Evolutionary conservation across 2,797 vertebrate genomes (phyloP).

Genomic region (Syngnathus rostellatus): DNA sequence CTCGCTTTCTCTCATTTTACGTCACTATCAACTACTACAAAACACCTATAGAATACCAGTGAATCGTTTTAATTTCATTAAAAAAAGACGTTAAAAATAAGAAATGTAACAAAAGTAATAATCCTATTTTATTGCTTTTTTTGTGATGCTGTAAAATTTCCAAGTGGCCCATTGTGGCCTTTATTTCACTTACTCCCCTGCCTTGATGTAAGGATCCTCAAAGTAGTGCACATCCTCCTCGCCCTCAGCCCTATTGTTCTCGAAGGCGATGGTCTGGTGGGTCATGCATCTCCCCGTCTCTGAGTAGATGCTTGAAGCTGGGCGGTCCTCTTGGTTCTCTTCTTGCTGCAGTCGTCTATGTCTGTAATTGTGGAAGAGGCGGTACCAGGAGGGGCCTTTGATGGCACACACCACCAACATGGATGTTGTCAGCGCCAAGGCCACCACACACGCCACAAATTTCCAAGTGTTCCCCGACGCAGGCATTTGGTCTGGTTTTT

Average conservation of each 20-base stretch:
- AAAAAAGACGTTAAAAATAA: not conserved
- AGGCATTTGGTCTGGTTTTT: slow-evolving; percentile 20
- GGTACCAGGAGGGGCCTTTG: slow-evolving; percentile 82
- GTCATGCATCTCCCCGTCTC: slow-evolving; percentile 38
- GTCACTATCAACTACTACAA: no score
- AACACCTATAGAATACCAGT: no score
- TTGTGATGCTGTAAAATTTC: not conserved
- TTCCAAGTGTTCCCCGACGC: slow-evolving; percentile 77
- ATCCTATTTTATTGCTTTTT: not conserved
- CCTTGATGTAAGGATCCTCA: slow-evolving; percentile 83
- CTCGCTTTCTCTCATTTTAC: no score
- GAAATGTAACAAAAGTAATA: not conserved
- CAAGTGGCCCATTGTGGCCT: not conserved
- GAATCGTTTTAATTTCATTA: no score
- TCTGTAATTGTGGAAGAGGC: slow-evolving; percentile 75
- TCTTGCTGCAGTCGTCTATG: slow-evolving; percentile 66
- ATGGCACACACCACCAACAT: slow-evolving; percentile 72
- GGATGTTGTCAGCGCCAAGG: slow-evolving; percentile 65
- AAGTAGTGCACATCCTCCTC: slow-evolving; percentile 78
- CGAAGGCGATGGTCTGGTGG: slow-evolving; percentile 56
- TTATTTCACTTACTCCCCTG: slow-evolving; percentile 40
- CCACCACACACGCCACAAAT: slow-evolving; percentile 72
- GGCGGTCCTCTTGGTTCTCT: slow-evolving; percentile 51
- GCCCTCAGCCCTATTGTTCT: slow-evolving; percentile 53
- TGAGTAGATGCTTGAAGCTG: slow-evolving; percentile 46